Evolutionary conservation across 2,888 invertebrate species (phyloP), one percentile per base, ranked within the genome.

Genomic region (Drosophila ezoana): DNA sequence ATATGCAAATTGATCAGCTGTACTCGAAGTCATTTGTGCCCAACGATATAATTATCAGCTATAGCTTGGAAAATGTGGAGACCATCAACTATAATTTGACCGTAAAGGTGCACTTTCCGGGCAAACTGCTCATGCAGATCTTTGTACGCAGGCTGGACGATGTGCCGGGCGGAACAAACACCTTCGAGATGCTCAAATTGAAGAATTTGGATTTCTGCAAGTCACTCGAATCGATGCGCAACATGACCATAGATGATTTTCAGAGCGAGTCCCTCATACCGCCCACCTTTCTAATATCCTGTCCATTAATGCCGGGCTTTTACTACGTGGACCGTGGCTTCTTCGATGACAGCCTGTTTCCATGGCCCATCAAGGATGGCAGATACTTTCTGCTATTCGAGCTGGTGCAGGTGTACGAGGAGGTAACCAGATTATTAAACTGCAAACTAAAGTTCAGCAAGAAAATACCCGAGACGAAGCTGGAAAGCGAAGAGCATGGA

Each of bases 11-110:
- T 3, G 74, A 84, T 4, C 64, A 87, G 1, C 84, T 90, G 37
- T 80, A 82, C 38, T 81, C 80, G 2, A 81, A 79, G 40, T 90
- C 90, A 3, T 90, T 90, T 79, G 81, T 90, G 18, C 90, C 88
- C 32, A 76, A 89, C 20, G 76, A 72, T 16, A 68, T 90, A 16
- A 18, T 78, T 8, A 32, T 90, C 9, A 49, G 70, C 23, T 81
- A 81, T 40, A 45, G 53, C 4, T 18, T 89, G 2, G 66, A 72
- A 1, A 43, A 76, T 41, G 35, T 57, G 13, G 57, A 70, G 10
- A 10, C 61, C 4, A 47, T 90, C 4, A 72, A 76, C 51, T 87
- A 81, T 28, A 90, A 90, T 45, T 49, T 90, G 6, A 89, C 84
- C 5, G 71, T 86, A 0, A 62, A 66, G 10, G 54, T 63, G 9